Evolutionary conservation across 2,888 invertebrate genomes (phyloP).

Genomic region (Dasysyrphus albostriatus): DNA sequence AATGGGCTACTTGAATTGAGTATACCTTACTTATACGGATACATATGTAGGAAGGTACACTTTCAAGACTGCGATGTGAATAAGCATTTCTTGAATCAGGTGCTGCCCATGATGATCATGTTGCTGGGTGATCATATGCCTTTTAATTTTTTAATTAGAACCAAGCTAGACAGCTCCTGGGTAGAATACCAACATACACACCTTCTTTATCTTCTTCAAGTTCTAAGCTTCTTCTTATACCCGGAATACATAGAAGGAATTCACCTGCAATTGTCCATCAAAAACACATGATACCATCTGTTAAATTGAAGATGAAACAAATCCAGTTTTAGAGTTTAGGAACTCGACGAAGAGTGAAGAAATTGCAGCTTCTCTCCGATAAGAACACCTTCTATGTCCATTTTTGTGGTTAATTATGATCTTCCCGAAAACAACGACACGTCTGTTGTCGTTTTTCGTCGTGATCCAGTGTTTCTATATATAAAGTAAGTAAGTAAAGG

Average conservation of each 20-base stretch:
- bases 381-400: slow-evolving; percentile 61
- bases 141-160: slow-evolving; percentile 73
- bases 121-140: slow-evolving; percentile 45
- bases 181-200: not conserved
- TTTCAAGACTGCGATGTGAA: not conserved
- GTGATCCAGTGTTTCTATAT: slow-evolving; percentile 54
- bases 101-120: slow-evolving; percentile 52
- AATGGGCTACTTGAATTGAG: slow-evolving; percentile 71
- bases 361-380: slow-evolving; percentile 1
- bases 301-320: slow-evolving; percentile 40
- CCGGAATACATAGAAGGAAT: slow-evolving; percentile 1
- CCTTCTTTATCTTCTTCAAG: slow-evolving; percentile 22
- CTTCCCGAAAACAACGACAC: slow-evolving; percentile 27
- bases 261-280: slow-evolving; percentile 65
- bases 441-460: not conserved
- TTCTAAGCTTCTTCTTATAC: slow-evolving; percentile 15
- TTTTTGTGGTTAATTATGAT: slow-evolving; percentile 68
- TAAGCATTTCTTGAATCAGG: slow-evolving; percentile 49
- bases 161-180: slow-evolving; percentile 17
- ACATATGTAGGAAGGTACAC: not conserved
- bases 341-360: not conserved
- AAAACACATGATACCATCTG: slow-evolving; percentile 62
- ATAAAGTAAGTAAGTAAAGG: not conserved
- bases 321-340: slow-evolving; percentile 7
- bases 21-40: not conserved